Evolutionary conservation across 2,888 invertebrate genomes (phyloP).

Genomic region (Cerastis leucographa): DNA sequence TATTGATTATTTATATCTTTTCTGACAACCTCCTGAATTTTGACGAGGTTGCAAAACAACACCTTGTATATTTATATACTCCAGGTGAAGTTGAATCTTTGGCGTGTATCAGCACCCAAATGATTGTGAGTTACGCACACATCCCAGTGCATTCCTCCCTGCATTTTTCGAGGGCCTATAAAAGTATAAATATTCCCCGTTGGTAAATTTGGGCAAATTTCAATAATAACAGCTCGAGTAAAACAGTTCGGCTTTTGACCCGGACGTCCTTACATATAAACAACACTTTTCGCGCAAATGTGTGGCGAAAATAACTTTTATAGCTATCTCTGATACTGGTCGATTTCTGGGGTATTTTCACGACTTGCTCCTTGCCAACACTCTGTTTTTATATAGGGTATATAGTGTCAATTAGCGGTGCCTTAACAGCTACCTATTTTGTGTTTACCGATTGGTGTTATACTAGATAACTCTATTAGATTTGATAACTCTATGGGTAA

Average conservation of each 20-base stretch:
- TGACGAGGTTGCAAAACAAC: too few relatives aligned
- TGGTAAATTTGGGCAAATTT: conserved; percentile 58
- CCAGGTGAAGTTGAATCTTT: neutral
- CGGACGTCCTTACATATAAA: conserved; percentile 69
- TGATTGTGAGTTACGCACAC: neutral
- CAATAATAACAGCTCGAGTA: conserved; percentile 55
- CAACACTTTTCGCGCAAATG: conserved; percentile 66
- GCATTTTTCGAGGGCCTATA: conserved; percentile 55
- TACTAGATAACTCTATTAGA: too few relatives aligned
- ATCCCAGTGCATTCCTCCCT: conserved; percentile 55
- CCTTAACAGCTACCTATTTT: neutral
- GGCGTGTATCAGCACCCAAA: conserved; percentile 5
- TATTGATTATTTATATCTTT: too few relatives aligned
- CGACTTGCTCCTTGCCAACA: neutral
- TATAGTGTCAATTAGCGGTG: neutral
- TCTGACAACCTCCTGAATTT: too few relatives aligned
- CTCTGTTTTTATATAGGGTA: neutral
- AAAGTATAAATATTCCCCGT: conserved; percentile 56
- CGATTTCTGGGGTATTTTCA: conserved; percentile 49
- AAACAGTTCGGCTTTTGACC: conserved; percentile 66
- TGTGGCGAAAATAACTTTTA: conserved; percentile 73
- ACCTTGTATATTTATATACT: too few relatives aligned
- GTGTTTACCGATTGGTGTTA: neutral
- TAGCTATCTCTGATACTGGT: conserved; percentile 52
- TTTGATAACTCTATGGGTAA: neutral